Base-by-base conservation (phyloP, 2,113 vertebrate genomes). In the Abramis brama region DNA sequence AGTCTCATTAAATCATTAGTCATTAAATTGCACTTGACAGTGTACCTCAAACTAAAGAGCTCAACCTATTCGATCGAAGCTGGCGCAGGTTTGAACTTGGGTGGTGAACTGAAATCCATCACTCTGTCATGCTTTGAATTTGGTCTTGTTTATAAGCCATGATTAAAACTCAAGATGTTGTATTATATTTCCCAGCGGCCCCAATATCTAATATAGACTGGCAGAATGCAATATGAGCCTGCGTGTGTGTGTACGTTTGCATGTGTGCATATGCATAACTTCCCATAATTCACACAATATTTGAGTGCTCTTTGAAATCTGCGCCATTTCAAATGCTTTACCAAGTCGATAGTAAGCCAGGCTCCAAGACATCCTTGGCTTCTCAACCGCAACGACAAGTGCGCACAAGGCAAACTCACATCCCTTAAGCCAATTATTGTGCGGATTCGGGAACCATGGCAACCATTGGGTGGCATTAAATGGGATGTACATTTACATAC, bases 341-440 rank as follows among this genome's bases (percentile, higher is more conserved):
- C 21, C 47, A 59, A 30, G 59, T 80, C 30, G 55, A 64, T 82
- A 83, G 82, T 11, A 79, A 79, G 27, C 27, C 27, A 45, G 57
- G 27, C 57, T 81, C 60, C 27, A 68, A 57, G 27, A 84, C 39
- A 70, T 52, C 15, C 25, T 52, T 62, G 30, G 75, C 75, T 79
- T 74, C 27, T 45, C 43, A n/a, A 64, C 25, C 73, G 6, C 33
- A 33, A 33, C 50, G 71, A 27, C 85, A 62, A 73, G 59, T 77
- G 45, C 0, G 19, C 87, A 78, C 64, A 83, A 84, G 85, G 47
- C 79, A 89, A 87, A 79, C 27, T 85, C 79, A 85, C 79, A 87
- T 89, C 83, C 86, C 64, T 84, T 87, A 82, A 89, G 76, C 86
- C 87, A 91, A 86, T 91, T 89, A 90, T 87, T 84, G 80, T 85